Evolutionary conservation across 2,888 invertebrate species (phyloP).

Genomic region (Oscheius sp.): DNA sequence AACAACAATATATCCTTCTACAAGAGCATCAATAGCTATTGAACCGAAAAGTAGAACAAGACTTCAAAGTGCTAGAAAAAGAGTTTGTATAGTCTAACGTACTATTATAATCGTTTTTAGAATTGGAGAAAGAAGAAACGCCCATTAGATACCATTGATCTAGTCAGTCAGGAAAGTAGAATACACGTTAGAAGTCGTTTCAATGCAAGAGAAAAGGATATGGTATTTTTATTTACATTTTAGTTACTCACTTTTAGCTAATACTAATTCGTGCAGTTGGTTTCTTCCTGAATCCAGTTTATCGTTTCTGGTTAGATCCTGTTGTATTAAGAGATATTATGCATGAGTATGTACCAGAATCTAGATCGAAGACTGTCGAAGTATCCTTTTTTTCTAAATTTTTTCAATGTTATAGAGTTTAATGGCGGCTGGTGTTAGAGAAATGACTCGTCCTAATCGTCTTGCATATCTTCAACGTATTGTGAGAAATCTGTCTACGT

Average conservation of each 20-base stretch:
- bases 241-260: slow-evolving; percentile 34
- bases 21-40: slow-evolving; percentile 26
- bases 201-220: slow-evolving; percentile 58
- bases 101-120: neutral
- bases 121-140: slow-evolving; percentile 43
- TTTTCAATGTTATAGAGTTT: slow-evolving; percentile 47
- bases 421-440: slow-evolving; percentile 68
- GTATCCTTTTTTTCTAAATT: neutral
- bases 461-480: slow-evolving; percentile 64
- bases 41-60: slow-evolving; percentile 27
- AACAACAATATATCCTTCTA: slow-evolving; percentile 20
- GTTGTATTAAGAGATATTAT: slow-evolving; percentile 66
- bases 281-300: slow-evolving; percentile 68
- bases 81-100: neutral
- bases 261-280: slow-evolving; percentile 67
- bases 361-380: slow-evolving; percentile 52
- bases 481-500: slow-evolving; percentile 58
- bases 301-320: slow-evolving; percentile 68
- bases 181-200: slow-evolving; percentile 57
- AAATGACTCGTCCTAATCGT: slow-evolving; percentile 56
- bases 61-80: slow-evolving; percentile 10
- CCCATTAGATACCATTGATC: slow-evolving; percentile 56
- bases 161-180: slow-evolving; percentile 48
- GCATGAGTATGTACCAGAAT: slow-evolving; percentile 67
- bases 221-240: slow-evolving; percentile 40